Percentiles rank a stretch among this genome's conserved stretches.
These are phyloP conservation scores for Corapipo altera DNA, from an alignment of 2,113 vertebrate species.

Conservation along the genomic window DNA sequence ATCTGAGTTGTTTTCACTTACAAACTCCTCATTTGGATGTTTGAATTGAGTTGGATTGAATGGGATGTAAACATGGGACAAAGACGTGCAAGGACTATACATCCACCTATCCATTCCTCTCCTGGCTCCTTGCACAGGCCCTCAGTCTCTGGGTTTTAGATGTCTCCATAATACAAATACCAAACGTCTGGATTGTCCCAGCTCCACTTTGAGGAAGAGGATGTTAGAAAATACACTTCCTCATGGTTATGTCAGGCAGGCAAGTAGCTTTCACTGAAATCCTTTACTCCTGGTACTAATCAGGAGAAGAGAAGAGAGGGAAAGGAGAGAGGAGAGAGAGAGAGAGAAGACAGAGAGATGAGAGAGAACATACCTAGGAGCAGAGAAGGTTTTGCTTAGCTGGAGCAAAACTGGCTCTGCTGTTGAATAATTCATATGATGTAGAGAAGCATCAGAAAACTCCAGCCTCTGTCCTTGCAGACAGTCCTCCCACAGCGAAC, in stretches of 20 bases:
- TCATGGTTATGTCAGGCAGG: neutral
- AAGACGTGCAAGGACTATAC: neutral
- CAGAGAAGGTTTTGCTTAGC: neutral
- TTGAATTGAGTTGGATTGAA: neutral
- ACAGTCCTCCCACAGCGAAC: fast-evolving
- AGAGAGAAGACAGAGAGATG: fast-evolving
- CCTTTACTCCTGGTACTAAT: neutral
- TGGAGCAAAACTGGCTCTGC: neutral
- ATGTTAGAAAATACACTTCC: neutral
- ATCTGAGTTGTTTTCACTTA: neutral
- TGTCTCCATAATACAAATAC: neutral
- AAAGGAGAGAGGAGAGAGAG: neutral
- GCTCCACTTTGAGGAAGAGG: neutral
- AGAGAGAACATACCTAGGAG: neutral
- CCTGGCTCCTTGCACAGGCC: neutral
- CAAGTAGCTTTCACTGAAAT: neutral
- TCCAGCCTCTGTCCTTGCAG: neutral
- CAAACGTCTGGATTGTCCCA: neutral
- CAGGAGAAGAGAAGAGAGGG: too few species aligned
- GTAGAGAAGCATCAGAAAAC: neutral
- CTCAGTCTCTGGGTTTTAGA: neutral
- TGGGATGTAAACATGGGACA: neutral
- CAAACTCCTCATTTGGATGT: neutral
- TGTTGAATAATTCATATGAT: neutral
- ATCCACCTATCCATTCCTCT: neutral